Evolutionary conservation across 2,797 vertebrate species (phyloP).

Genomic region (Eulemur mongoz): DNA sequence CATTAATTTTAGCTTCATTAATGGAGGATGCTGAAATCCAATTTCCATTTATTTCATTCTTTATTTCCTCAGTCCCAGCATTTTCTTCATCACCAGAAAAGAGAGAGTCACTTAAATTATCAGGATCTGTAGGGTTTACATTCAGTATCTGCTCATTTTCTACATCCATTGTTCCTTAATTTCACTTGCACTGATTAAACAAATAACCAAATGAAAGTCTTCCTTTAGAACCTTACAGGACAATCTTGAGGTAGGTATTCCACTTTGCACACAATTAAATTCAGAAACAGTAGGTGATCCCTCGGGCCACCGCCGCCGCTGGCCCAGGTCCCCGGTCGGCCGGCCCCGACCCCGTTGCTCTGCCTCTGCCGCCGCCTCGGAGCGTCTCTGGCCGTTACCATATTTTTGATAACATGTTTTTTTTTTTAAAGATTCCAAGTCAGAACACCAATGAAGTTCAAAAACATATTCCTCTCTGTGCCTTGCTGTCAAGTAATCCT

Average conservation of each 20-base stretch:
- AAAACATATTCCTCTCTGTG: constrained; percentile 86
- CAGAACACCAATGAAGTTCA: constrained; percentile 71
- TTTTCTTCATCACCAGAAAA: constrained; percentile 93
- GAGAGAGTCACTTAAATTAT: constrained; percentile 91
- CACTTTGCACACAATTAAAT: constrained; percentile 30
- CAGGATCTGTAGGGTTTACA: constrained; percentile 83
- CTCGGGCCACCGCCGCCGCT: too few species aligned
- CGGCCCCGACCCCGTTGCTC: too few species aligned
- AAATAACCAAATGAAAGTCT: constrained; percentile 70
- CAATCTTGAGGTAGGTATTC: not conserved
- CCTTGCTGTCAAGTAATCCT: constrained; percentile 92
- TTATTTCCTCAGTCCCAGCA: constrained; percentile 82
- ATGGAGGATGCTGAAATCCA: constrained; percentile 91
- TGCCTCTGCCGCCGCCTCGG: too few species aligned
- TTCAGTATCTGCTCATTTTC: constrained; percentile 83
- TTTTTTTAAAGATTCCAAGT: constrained; percentile 80
- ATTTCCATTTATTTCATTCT: constrained; percentile 95
- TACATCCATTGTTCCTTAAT: constrained; percentile 85
- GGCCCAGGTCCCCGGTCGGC: too few species aligned
- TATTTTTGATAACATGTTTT: constrained; percentile 51
- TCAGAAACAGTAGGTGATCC: not conserved
- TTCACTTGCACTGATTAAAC: constrained; percentile 76
- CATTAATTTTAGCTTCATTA: constrained; percentile 96
- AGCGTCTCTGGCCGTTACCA: too few species aligned
- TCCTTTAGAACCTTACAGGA: constrained; percentile 62